Base-by-base conservation (phyloP, 2,797 vertebrate genomes). In the Chromobotia macracanthus region DNA sequence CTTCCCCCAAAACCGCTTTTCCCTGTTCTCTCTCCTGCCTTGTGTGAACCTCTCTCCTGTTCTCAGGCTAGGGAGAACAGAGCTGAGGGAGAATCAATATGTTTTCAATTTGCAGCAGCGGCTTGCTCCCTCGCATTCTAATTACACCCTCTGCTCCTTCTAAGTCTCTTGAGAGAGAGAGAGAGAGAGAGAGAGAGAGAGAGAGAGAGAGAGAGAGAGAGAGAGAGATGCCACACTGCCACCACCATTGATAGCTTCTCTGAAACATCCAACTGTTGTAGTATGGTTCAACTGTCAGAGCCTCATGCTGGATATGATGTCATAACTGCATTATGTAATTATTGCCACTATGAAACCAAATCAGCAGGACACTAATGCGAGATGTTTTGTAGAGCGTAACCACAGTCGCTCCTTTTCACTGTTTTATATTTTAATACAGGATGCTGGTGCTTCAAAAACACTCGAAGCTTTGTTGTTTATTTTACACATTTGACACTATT, bases 31-130 rank as follows among this genome's bases (percentile, higher is more conserved):
- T 61, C 66, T 15, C 12, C 75, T 65, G 66, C 64, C 65, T 78
- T 19, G 41, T 83, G 68, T 85, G 79, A 76, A 72, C 84, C 56
- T 82, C 73, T 71, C 69, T 71, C 71, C 68, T 75, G 75, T 80
- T 77, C 80, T 75, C 75, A 80, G 79, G 60, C 84, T 48, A 75
- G 81, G 81, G 76, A 82, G 78, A 82, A 78, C 75, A 75, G 75
- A 84, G 82, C 74, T 80, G 80, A 78, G 79, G 75, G 78, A 83
- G 85, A 87, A 89, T 89, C 88, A 82, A 89, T 88, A 88, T 86
- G 87, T 87, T 89, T 88, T 89, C 83, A 87, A 87, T 89, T 87
- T 89, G 87, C 89, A 88, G 88, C 87, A 89, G 85, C 64, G 83
- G 76, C 81, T 82, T 73, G 68, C 86, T 87, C 84, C 81, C 78